Conservation (phyloP, 1,140 invertebrate genomes). For the Portunus trituberculatus region DNA sequence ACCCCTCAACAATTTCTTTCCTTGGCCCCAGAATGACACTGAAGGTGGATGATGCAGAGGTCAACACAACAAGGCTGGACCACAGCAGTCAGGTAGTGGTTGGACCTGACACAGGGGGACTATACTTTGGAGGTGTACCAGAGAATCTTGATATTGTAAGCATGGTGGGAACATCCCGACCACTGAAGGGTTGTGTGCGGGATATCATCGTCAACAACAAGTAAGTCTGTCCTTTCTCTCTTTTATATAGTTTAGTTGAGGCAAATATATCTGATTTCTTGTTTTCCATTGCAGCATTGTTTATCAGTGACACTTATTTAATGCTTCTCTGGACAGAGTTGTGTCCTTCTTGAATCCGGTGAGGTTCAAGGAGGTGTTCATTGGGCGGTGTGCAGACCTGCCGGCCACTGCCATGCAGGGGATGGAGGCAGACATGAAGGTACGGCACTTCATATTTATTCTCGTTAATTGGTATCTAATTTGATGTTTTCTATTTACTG, state of each 20-base stretch:
- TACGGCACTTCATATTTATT: conserved; percentile 43
- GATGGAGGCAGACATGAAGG: conserved; percentile 78
- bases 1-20: not conserved
- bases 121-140: conserved; percentile 86
- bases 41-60: conserved; percentile 85
- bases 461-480: not conserved
- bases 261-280: conserved; percentile 39
- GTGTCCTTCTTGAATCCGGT: conserved; percentile 85
- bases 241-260: not conserved
- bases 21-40: conserved; percentile 80
- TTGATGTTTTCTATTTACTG: not conserved
- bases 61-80: conserved; percentile 82
- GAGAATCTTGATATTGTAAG: conserved; percentile 82
- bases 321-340: conserved; percentile 81
- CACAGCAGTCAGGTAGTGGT: conserved; percentile 81
- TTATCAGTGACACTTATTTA: no score
- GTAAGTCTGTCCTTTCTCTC: conserved; percentile 81
- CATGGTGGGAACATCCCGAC: conserved; percentile 82
- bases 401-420: conserved; percentile 79
- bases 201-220: conserved; percentile 90
- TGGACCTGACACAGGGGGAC: conserved; percentile 81
- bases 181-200: conserved; percentile 87
- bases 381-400: conserved; percentile 85
- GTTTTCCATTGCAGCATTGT: no score
- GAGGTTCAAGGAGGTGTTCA: conserved; percentile 86